These are phyloP conservation scores for Prochilodus magdalenae DNA, from an alignment of 2,113 vertebrate genomes.

Conservation along the genomic window DNA sequence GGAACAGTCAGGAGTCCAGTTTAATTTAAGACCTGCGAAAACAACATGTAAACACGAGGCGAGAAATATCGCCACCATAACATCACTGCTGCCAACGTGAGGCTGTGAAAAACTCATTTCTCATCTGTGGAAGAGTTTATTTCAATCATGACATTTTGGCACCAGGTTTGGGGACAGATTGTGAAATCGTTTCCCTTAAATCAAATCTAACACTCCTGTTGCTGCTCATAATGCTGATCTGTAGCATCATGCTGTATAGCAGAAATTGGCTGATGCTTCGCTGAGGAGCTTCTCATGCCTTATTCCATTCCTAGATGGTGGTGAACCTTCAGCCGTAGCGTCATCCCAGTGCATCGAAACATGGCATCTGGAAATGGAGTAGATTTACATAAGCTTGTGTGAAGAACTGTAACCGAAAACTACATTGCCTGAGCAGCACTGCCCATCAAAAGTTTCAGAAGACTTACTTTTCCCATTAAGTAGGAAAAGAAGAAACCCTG, in stretches of 20 bases:
- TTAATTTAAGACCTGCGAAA: neutral
- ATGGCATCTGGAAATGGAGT: neutral
- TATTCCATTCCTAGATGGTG: neutral
- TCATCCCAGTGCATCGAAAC: neutral
- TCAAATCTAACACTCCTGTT: conserved; percentile 1
- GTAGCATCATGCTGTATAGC: neutral
- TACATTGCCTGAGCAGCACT: neutral
- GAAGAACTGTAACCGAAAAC: neutral
- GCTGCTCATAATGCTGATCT: neutral
- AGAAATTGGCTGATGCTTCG: neutral
- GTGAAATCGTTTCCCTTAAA: neutral
- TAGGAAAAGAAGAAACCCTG: too few relatives aligned
- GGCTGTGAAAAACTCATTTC: neutral
- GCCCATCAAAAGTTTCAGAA: neutral
- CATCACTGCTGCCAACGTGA: neutral
- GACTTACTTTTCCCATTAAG: too few relatives aligned
- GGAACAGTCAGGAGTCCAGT: neutral
- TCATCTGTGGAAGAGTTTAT: neutral
- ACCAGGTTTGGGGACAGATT: neutral
- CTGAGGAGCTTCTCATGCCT: neutral
- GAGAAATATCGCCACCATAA: neutral
- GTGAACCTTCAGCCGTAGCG: neutral
- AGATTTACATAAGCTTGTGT: neutral
- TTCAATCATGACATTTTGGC: neutral
- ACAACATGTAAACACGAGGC: neutral